Evolutionary conservation across 2,113 vertebrate species (phyloP).

Genomic region (Pagrus major): DNA sequence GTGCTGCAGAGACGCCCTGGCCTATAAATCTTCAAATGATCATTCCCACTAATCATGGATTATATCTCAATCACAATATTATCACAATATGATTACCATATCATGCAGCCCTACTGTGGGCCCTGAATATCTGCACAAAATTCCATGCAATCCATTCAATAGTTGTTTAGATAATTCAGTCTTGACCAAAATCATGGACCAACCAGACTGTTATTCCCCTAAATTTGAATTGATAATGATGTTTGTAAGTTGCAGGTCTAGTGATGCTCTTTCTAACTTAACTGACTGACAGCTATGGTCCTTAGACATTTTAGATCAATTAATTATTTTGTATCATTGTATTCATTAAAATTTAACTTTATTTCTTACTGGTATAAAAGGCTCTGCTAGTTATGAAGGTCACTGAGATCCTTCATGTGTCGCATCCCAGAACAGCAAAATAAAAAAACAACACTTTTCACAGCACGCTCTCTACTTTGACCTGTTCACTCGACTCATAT

Average conservation of each 20-base stretch:
- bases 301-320: neutral
- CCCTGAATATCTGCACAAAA: neutral
- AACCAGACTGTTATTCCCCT: too few species aligned
- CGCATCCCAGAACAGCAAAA: neutral
- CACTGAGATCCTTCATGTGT: neutral
- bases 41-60: too few species aligned
- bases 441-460: neutral
- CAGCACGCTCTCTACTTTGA: slow-evolving; percentile 12
- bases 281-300: neutral
- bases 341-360: neutral
- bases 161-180: neutral
- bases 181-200: neutral
- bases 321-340: neutral
- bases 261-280: neutral
- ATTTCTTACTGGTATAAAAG: neutral
- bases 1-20: too few species aligned
- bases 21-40: too few species aligned
- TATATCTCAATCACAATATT: too few species aligned
- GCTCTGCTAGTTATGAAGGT: neutral
- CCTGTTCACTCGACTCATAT: slow-evolving; percentile 20
- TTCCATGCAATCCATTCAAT: neutral
- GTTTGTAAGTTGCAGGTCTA: neutral
- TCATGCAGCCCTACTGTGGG: too few species aligned
- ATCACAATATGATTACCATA: too few species aligned
- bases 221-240: neutral